Conservation (phyloP, 2,888 invertebrate species). For the Diarsia rubi region DNA sequence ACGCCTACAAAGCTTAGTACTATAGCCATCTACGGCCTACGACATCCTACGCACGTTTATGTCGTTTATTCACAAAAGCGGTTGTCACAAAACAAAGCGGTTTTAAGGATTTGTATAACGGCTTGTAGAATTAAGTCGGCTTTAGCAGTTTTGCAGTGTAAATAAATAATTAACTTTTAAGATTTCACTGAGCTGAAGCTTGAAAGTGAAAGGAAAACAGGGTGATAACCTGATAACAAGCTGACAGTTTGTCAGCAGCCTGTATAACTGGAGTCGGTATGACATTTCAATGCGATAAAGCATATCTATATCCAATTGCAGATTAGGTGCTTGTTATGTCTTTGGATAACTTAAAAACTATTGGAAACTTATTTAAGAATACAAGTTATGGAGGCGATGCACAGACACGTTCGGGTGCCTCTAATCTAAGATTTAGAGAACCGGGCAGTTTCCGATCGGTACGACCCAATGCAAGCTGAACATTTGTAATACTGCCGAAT, state of each 20-base stretch:
- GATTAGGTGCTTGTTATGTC: too few species aligned
- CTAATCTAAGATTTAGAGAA: neutral
- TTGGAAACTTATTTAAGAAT: neutral
- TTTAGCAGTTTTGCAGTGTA: neutral
- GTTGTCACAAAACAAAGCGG: constrained; percentile 8
- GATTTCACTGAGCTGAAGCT: neutral
- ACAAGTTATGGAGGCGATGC: neutral
- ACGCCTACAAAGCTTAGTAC: constrained; percentile 21
- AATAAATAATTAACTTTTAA: neutral
- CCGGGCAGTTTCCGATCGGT: neutral
- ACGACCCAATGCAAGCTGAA: neutral
- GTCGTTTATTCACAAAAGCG: constrained; percentile 33
- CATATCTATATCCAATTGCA: neutral
- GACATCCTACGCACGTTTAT: constrained; percentile 35
- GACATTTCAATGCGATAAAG: constrained; percentile 10
- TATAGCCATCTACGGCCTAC: constrained; percentile 31
- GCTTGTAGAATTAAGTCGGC: neutral
- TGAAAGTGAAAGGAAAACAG: constrained; percentile 19
- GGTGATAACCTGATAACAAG: constrained; percentile 9
- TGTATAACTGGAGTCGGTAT: constrained; percentile 8
- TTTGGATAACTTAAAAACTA: too few species aligned
- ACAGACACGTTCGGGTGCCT: neutral
- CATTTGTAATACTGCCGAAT: neutral
- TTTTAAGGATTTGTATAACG: constrained; percentile 5
- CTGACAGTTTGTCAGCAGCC: constrained; percentile 14